Conservation (phyloP, 1,140 invertebrate species). For the Hydropsyche tenuis region DNA sequence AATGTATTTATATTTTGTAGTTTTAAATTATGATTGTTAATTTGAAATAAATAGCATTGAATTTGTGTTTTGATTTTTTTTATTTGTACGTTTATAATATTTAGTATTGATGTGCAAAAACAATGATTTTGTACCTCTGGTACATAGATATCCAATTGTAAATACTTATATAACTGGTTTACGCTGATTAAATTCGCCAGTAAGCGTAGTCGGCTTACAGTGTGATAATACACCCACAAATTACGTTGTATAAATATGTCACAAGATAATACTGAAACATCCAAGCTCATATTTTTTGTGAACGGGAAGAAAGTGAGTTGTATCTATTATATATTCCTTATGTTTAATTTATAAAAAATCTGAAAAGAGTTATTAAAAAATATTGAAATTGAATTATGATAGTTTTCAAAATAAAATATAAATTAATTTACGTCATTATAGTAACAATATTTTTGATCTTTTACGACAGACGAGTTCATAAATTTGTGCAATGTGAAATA, state of each 20-base stretch:
- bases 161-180: not conserved
- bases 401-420: not conserved
- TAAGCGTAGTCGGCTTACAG: not conserved
- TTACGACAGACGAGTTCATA: not conserved
- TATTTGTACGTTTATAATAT: not conserved
- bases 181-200: not conserved
- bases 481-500: no score
- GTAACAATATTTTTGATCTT: no score
- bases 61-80: not conserved
- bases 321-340: no score
- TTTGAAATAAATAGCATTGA: no score
- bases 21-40: no score
- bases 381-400: not conserved
- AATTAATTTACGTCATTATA: not conserved
- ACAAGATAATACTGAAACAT: slow-evolving; percentile 30
- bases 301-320: slow-evolving; percentile 61
- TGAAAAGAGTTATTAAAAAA: not conserved
- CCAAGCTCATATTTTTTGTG: slow-evolving; percentile 60
- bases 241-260: not conserved
- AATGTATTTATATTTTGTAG: no score
- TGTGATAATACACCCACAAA: not conserved
- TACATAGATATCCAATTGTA: not conserved
- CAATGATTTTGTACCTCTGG: not conserved
- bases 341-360: not conserved
- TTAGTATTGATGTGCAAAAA: no score